phyloP scores from a whole-genome alignment of 2,113 vertebrate genomes.

The Cochlearius cochlearius region DNA sequence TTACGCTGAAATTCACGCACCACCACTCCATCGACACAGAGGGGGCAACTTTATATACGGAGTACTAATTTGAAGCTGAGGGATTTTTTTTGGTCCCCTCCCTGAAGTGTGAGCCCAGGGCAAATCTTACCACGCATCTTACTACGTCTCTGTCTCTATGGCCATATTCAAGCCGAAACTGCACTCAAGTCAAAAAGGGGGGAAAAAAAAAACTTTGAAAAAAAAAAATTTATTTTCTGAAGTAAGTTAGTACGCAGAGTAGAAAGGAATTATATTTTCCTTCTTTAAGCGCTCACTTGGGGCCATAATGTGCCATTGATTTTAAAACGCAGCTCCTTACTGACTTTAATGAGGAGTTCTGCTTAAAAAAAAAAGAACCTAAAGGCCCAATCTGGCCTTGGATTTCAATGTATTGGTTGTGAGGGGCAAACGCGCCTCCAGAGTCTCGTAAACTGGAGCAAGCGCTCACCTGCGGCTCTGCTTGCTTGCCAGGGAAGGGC shows the following conservation, averaged over 20 bases:
- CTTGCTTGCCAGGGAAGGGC: neutral
- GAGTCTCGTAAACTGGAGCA: neutral
- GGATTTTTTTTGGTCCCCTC: neutral
- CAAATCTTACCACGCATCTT: neutral
- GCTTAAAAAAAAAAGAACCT: neutral
- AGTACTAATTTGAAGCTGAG: neutral
- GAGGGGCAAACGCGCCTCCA: neutral
- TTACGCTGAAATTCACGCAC: neutral
- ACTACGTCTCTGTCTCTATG: neutral
- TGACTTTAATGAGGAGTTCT: slow-evolving; percentile 1
- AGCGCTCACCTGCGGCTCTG: neutral
- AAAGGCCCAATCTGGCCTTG: neutral
- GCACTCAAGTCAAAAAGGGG: neutral
- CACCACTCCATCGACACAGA: neutral
- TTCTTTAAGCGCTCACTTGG: neutral
- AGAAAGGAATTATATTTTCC: slow-evolving; percentile 27
- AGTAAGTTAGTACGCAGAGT: neutral
- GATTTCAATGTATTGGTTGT: neutral
- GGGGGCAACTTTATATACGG: neutral
- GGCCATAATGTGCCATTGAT: neutral
- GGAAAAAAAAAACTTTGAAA: neutral
- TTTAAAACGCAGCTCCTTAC: slow-evolving; percentile 29
- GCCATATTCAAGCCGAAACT: neutral
- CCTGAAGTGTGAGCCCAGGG: neutral
- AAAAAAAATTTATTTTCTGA: neutral